Conservation (phyloP, 2,797 vertebrate species). For the Tragelaphus eurycerus region DNA sequence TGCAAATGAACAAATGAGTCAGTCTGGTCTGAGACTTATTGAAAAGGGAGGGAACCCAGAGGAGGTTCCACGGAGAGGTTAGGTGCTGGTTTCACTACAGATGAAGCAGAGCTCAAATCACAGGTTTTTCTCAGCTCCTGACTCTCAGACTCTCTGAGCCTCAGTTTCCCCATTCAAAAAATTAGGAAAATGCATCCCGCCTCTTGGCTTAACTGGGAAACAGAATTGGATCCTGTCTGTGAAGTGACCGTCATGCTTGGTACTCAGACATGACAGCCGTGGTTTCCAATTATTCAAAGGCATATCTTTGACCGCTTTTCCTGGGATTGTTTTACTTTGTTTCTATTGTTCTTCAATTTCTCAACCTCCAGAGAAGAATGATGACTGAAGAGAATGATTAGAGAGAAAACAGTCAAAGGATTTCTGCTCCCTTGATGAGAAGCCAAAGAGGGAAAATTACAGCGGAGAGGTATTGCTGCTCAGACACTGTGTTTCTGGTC, state of each 20-base stretch:
- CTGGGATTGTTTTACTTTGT: not conserved
- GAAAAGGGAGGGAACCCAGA: not conserved
- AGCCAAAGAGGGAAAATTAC: not conserved
- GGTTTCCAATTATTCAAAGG: not conserved
- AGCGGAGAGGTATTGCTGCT: not conserved
- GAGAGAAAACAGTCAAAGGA: not conserved
- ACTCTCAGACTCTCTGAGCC: not conserved
- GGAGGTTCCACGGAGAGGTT: accelerated
- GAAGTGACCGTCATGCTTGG: not conserved
- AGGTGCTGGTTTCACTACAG: accelerated
- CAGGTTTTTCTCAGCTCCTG: not conserved
- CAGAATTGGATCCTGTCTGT: not conserved
- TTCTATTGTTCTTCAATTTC: not conserved
- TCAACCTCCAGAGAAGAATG: not conserved
- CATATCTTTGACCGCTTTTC: not conserved
- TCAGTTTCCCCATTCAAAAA: not conserved
- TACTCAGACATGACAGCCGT: not conserved
- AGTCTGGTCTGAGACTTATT: not conserved
- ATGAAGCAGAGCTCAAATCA: not conserved
- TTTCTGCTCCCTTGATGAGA: not conserved
- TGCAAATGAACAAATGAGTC: accelerated
- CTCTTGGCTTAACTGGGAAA: not conserved
- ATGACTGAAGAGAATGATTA: not conserved
- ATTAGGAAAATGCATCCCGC: not conserved
- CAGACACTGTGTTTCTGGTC: not conserved